phyloP scores from a whole-genome alignment of 2,113 vertebrate genomes.

The Asarcornis scutulata region DNA sequence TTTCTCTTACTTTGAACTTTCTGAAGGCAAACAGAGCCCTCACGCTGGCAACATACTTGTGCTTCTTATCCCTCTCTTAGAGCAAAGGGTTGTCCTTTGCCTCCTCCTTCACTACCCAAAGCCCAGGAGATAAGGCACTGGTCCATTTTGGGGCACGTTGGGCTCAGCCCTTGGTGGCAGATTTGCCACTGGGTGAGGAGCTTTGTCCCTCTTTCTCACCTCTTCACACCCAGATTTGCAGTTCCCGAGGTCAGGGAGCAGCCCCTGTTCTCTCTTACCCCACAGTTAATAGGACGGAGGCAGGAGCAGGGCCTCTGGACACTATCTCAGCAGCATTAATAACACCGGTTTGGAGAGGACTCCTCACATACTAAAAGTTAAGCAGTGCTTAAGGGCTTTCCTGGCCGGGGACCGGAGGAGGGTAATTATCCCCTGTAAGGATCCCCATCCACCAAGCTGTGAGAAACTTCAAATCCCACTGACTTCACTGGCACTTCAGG shows the following conservation, averaged over 20 bases:
- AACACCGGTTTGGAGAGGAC: not conserved
- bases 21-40: slow-evolving; percentile 58
- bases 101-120: not conserved
- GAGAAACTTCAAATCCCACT: slow-evolving; percentile 53
- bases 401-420: not conserved
- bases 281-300: not conserved
- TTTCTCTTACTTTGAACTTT: slow-evolving; percentile 71
- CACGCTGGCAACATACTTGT: not conserved
- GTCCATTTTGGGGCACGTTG: not conserved
- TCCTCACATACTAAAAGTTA: not conserved
- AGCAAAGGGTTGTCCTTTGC: not conserved
- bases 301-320: not conserved
- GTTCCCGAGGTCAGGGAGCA: not conserved
- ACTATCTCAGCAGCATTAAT: not conserved
- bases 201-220: not conserved
- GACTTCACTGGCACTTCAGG: slow-evolving; percentile 61
- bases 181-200: not conserved
- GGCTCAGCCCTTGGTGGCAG: fast-evolving
- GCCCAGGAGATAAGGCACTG: not conserved
- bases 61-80: not conserved
- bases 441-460: not conserved
- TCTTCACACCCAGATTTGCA: not conserved
- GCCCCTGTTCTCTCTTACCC: not conserved
- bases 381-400: slow-evolving; percentile 42
- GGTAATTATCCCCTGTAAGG: slow-evolving; percentile 17